Evolutionary conservation across 2,797 vertebrate species (phyloP), one percentile per base, ranked within the genome.

Genomic region (Danio choprae): DNA sequence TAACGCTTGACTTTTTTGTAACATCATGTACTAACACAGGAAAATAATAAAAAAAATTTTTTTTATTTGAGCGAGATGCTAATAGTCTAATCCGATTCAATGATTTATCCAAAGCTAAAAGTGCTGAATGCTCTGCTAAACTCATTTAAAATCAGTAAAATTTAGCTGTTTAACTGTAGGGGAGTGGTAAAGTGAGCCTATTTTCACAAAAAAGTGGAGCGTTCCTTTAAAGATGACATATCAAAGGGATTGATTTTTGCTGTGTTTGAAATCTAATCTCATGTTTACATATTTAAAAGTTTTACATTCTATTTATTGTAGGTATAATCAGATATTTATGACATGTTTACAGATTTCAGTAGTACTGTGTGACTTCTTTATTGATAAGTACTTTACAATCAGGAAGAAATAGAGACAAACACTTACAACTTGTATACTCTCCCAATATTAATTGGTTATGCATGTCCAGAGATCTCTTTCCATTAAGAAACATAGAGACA

Each of bases 281-380:
- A 68, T 69, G 65, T 70, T 78, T 62, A 70, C 56, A 70, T 40
- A 70, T 48, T 7, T 38, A 2, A 11, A 48, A 16, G 22, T 46
- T 77, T 46, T 40, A 41, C 12, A 50, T 36, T 12, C 40, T 51
- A 3, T 38, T 46, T 40, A 59, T 69, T 65, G 36, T 62, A 46
- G 46, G 60, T 58, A 58, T 43, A 71, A 15, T 43, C 41, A 41
- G 18, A 6, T 8, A 67, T 44, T 22, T 7, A 56, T 65, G 13
- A 36, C 64, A 65, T 43, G 48, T 43, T 76, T 76, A 44, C 62
- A 56, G 22, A 51, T 43, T 53, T 65, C 0, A 74, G 56, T 60
- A 38, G 11, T 40, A n/a, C 60, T 64, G n/a, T 41, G 11, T 12
- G n/a, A 6, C 9, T 40, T 11, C 12, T 3, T 18, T 53, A 2